Conservation (phyloP, 2,888 invertebrate genomes). For the Celastrina argiolus region DNA sequence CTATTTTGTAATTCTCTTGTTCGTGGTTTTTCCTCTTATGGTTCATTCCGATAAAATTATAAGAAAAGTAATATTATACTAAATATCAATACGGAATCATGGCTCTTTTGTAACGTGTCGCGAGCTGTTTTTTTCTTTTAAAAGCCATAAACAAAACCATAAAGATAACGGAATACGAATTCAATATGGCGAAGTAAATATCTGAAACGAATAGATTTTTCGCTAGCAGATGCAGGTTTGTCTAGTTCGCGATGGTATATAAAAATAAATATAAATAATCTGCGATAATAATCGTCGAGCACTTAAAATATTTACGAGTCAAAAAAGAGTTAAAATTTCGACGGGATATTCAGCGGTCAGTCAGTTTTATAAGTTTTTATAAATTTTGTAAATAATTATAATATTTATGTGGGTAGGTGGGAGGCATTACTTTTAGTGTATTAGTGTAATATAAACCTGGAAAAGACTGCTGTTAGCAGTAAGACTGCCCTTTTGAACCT, state of each 20-base stretch:
- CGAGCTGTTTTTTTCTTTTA: background rate
- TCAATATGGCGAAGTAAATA: background rate
- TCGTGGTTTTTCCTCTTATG: no score
- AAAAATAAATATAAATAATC: background rate
- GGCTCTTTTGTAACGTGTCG: background rate
- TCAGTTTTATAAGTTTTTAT: background rate
- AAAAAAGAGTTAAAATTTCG: background rate
- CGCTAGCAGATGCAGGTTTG: background rate
- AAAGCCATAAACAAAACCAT: constrained; percentile 7
- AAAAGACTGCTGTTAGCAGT: no score
- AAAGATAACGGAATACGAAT: constrained; percentile 13
- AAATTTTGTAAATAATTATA: no score
- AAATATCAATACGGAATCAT: background rate
- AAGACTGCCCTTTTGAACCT: no score
- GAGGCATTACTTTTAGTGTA: no score
- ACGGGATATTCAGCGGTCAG: background rate
- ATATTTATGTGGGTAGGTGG: no score
- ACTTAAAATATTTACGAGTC: background rate
- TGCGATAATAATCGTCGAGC: background rate
- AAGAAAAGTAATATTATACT: no score
- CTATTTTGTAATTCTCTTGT: no score
- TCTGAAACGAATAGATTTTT: background rate
- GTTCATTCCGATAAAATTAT: no score
- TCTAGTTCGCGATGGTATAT: background rate
- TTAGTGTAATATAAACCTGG: no score